These are phyloP conservation scores for Lasius fuliginosus DNA, from an alignment of 2,888 invertebrate species.

Conservation along the genomic window DNA sequence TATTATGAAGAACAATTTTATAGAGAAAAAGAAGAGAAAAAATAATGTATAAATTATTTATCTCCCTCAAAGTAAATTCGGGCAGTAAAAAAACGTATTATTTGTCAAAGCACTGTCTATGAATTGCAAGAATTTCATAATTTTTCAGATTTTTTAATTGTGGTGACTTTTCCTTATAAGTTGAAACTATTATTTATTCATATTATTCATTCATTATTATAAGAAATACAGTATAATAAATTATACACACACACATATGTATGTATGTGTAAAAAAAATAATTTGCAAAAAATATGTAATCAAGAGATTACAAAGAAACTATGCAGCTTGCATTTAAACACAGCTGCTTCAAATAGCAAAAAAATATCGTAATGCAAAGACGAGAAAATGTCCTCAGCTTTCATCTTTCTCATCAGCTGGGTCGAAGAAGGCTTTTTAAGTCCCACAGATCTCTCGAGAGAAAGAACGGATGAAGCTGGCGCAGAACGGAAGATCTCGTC, in stretches of 20 bases:
- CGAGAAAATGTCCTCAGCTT: slow-evolving; percentile 49
- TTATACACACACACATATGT: background rate
- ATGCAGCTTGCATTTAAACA: background rate
- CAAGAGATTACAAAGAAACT: background rate
- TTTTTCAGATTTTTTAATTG: background rate
- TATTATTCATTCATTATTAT: background rate
- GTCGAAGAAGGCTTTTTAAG: slow-evolving; percentile 63
- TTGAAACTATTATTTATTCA: background rate
- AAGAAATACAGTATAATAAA: background rate
- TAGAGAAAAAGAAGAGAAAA: background rate
- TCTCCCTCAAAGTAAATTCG: background rate
- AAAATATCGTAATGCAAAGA: slow-evolving; percentile 22
- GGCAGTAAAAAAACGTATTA: background rate
- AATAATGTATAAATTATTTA: background rate
- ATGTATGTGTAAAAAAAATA: background rate
- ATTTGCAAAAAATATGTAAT: background rate
- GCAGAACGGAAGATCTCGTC: slow-evolving; percentile 64
- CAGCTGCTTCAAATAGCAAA: background rate
- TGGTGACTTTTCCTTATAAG: background rate
- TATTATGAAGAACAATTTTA: background rate
- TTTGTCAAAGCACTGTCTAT: background rate
- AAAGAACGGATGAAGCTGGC: slow-evolving; percentile 31
- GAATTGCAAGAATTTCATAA: background rate
- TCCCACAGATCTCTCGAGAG: slow-evolving; percentile 45
- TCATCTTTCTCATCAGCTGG: slow-evolving; percentile 60